Evolutionary conservation across 2,888 invertebrate species (phyloP).

Genomic region (Dryococelus australis): DNA sequence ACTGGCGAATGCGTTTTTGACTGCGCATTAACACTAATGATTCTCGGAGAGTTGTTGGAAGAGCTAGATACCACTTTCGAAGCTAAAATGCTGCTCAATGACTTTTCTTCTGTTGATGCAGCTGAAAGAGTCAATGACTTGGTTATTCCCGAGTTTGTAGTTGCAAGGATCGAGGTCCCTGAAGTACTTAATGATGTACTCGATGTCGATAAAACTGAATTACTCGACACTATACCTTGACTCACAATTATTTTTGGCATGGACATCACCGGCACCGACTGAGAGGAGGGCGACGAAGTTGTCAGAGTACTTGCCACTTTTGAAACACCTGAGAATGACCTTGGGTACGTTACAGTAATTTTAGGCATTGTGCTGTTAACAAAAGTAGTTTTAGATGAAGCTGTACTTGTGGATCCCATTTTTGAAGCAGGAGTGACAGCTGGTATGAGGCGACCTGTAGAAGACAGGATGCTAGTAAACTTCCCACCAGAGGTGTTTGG

Average conservation of each 20-base stretch:
- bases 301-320: not conserved
- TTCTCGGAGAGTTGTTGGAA: not conserved
- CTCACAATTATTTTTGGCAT: not conserved
- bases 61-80: conserved; percentile 23
- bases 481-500: conserved; percentile 28
- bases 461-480: conserved; percentile 32
- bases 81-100: not conserved
- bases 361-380: not conserved
- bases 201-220: not conserved
- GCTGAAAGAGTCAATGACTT: not conserved
- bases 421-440: not conserved
- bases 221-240: not conserved
- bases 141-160: not conserved
- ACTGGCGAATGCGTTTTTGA: not conserved
- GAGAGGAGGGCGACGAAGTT: not conserved
- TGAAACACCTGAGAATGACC: not conserved
- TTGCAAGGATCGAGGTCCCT: not conserved
- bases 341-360: conserved; percentile 7
- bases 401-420: not conserved
- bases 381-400: not conserved
- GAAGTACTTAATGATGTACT: not conserved
- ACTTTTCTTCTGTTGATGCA: not conserved
- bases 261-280: not conserved
- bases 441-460: conserved; percentile 16
- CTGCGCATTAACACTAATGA: not conserved